Evolutionary conservation across 2,113 vertebrate species (phyloP).

Genomic region (Vicugna pacos): DNA sequence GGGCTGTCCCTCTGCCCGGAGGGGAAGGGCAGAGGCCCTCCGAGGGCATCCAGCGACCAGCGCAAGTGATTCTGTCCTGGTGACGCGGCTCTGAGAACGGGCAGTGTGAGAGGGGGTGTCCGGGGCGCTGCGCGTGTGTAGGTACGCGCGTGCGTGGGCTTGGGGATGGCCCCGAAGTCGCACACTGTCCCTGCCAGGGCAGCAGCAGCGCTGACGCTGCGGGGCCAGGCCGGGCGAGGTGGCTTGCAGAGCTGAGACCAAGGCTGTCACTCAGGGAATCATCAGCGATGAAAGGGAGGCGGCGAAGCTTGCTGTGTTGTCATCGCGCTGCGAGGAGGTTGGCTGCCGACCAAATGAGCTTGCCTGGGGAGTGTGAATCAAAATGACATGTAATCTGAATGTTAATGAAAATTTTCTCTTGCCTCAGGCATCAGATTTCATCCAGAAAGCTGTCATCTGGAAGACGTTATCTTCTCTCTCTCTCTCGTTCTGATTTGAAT

Average conservation of each 20-base stretch:
- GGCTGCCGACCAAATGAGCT: constrained; percentile 89
- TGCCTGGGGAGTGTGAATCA: constrained; percentile 90
- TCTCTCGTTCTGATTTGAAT: constrained; percentile 35
- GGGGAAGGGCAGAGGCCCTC: neutral
- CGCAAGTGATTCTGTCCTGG: neutral
- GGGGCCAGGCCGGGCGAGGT: constrained; percentile 73
- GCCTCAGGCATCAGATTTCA: constrained; percentile 80
- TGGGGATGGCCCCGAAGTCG: neutral
- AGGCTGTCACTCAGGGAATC: constrained; percentile 89
- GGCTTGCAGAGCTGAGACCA: constrained; percentile 84
- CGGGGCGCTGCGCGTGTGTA: neutral
- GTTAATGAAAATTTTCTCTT: constrained; percentile 87
- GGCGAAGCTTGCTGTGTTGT: constrained; percentile 85
- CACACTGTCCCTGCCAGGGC: constrained; percentile 73
- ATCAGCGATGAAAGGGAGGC: constrained; percentile 87
- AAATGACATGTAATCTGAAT: constrained; percentile 90
- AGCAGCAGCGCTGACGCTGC: constrained; percentile 71
- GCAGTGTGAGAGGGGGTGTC: accelerated
- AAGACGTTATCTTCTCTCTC: constrained; percentile 79
- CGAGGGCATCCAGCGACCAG: neutral
- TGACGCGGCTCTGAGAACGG: neutral
- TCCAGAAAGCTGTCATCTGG: constrained; percentile 87
- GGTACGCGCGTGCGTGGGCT: accelerated
- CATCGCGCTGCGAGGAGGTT: constrained; percentile 86
- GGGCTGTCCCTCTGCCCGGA: neutral